phyloP scores from a whole-genome alignment of 2,113 vertebrate species.

The Brachionichthys hirsutus region DNA sequence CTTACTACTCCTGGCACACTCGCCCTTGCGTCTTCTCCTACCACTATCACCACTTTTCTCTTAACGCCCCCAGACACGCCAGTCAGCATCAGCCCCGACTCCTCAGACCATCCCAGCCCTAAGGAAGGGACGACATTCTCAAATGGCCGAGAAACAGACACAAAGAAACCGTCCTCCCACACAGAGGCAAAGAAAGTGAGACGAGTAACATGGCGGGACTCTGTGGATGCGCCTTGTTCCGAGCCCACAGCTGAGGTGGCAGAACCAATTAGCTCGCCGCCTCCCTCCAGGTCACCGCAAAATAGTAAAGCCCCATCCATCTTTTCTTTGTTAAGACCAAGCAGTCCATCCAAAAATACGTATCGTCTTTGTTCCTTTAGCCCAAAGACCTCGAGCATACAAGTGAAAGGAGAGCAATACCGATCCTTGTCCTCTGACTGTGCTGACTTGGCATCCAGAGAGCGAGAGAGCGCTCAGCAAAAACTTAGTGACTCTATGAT shows the following conservation, averaged over 20 bases:
- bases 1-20: constrained; percentile 12
- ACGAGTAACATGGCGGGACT: constrained; percentile 61
- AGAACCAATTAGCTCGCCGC: constrained; percentile 25
- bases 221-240: constrained; percentile 37
- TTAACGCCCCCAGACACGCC: constrained; percentile 61
- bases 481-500: constrained; percentile 11
- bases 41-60: constrained; percentile 10
- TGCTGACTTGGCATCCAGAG: constrained; percentile 20
- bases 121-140: constrained; percentile 38
- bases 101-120: constrained; percentile 25
- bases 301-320: constrained; percentile 44
- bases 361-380: constrained; percentile 16
- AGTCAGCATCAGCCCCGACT: constrained; percentile 25
- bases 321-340: constrained; percentile 62
- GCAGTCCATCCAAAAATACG: constrained; percentile 28
- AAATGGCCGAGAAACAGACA: constrained; percentile 39
- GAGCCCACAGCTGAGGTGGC: constrained; percentile 24
- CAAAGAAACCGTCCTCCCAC: constrained; percentile 32
- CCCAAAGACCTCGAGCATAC: constrained; percentile 33
- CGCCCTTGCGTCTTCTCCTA: constrained; percentile 12
- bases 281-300: constrained; percentile 34
- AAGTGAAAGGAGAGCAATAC: constrained; percentile 44
- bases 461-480: constrained; percentile 18
- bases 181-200: constrained; percentile 50
- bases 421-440: constrained; percentile 50